Base-by-base conservation (phyloP, 2,797 vertebrate genomes). In the Amazona finschi region DNA sequence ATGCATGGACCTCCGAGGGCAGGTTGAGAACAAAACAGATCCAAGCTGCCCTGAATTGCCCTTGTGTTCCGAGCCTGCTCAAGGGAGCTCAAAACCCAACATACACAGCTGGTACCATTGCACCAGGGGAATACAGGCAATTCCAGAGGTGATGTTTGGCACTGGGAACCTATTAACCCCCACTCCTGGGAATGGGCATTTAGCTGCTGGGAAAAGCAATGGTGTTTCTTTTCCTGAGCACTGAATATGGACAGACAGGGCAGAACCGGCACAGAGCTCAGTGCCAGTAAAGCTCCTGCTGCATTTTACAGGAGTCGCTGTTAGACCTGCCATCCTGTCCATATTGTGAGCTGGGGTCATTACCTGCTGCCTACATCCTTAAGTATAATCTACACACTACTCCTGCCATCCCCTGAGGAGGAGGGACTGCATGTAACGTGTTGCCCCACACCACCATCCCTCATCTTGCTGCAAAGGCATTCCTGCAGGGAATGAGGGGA, bases 1-100 rank as follows among this genome's bases (percentile, higher is more conserved):
- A 30, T 1, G 3, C 6, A 12, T 0, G 18, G 43, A 39, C 39
- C 44, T 36, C 50, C 8, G 65, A 44, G 31, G 11, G 28, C 1
- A 39, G 57, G 30, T 0, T 83, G 76, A 36, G 60, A 30, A 38
- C 2, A 12, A 18, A 33, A 50, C 27, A 33, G 50, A 30, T 24
- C 19, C 0, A 0, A 81, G 49, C 33, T 47, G 49, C 62, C n/a
- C 31, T 25, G 53, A 43, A 47, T 24, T 36, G 15, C 31, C 39
- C 17, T 38, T 28, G 38, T 1, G 27, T 15, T 75, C 46, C 52
- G 4, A 1, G 8, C 8, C 8, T 31, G 46, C 49, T 60, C 73
- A 28, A 22, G 43, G 20, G 33, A 58, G 15, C 78, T 70, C 44
- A 72, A 53, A 43, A 19, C 3, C 30, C 33, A 33, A 1, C 3